These are phyloP conservation scores for Mycalesis mineus DNA, from an alignment of 2,888 invertebrate species.

Conservation along the genomic window DNA sequence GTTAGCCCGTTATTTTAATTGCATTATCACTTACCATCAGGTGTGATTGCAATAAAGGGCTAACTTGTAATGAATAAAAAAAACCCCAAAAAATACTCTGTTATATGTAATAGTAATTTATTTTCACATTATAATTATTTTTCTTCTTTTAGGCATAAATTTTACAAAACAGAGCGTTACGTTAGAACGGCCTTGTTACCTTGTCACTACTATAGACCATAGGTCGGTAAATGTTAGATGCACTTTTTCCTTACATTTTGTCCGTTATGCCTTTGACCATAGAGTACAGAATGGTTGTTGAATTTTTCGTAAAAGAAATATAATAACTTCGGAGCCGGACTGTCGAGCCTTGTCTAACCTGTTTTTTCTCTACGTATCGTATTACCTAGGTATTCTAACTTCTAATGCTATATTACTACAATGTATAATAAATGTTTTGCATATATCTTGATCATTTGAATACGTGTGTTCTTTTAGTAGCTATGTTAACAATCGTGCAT, in stretches of 20 bases:
- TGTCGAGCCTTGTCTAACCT: constrained; percentile 48
- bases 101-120: too few species aligned
- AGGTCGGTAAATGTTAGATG: background rate
- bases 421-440: constrained; percentile 25
- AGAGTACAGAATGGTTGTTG: constrained; percentile 18
- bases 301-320: constrained; percentile 47
- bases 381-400: constrained; percentile 43
- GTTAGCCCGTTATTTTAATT: too few species aligned
- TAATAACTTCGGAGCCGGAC: constrained; percentile 41
- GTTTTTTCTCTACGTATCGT: constrained; percentile 66
- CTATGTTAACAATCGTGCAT: too few species aligned
- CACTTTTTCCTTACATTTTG: background rate
- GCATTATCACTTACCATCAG: too few species aligned
- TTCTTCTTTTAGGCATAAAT: too few species aligned
- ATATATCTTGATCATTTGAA: constrained; percentile 9
- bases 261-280: constrained; percentile 13
- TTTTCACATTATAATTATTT: too few species aligned
- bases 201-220: too few species aligned
- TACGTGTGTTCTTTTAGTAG: background rate
- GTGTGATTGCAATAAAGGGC: too few species aligned
- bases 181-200: too few species aligned
- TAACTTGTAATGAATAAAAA: too few species aligned
- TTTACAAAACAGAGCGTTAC: too few species aligned
- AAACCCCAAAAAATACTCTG: too few species aligned
- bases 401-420: constrained; percentile 33